Conservation (phyloP, 2,113 vertebrate genomes). For the Melanocharis versteri region DNA sequence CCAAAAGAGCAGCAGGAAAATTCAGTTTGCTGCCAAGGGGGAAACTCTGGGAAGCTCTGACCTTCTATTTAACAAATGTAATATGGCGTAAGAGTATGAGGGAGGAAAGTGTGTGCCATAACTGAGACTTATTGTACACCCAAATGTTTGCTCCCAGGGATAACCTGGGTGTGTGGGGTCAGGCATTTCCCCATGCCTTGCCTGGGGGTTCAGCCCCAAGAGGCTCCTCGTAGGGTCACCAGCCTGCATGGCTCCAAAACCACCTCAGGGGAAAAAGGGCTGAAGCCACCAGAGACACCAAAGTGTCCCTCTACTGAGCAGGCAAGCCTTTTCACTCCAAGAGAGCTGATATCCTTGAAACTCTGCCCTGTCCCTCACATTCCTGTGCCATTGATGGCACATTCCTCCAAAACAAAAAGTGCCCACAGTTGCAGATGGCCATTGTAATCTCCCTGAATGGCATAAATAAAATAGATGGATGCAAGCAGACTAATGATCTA, state of each 20-base stretch:
- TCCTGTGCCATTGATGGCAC: neutral
- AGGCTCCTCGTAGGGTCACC: rapidly evolving
- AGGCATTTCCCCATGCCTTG: rapidly evolving
- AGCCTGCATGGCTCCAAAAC: neutral
- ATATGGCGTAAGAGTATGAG: neutral
- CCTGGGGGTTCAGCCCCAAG: neutral
- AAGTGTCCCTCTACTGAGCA: neutral
- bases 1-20: neutral
- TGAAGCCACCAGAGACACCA: neutral
- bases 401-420: neutral
- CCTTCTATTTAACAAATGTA: neutral
- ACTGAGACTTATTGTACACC: neutral
- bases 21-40: neutral
- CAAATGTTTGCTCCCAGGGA: neutral
- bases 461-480: neutral
- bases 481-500: slow-evolving; percentile 6
- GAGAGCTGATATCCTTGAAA: neutral
- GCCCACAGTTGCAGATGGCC: neutral
- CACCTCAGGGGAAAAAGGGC: neutral
- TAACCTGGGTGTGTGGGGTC: neutral
- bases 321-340: neutral
- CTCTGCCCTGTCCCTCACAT: neutral
- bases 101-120: neutral
- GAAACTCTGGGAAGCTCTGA: neutral
- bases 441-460: neutral